Base-by-base conservation (phyloP, 2,113 vertebrate genomes). In the Arizona elegans region DNA sequence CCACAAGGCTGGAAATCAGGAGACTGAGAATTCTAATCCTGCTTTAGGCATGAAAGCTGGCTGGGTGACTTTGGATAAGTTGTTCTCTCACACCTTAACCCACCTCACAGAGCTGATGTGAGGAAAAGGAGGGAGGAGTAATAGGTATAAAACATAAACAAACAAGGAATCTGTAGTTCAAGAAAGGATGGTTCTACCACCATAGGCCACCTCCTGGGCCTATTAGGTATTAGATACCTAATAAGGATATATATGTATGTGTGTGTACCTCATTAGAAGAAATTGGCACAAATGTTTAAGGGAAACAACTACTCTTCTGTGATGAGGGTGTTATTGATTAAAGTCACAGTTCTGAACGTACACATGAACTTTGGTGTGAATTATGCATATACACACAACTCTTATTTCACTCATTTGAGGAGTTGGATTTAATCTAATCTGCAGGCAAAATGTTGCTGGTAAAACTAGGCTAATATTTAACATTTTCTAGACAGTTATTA, bases 391-490 rank as follows among this genome's bases (percentile, higher is more conserved):
- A 5, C 15, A 55, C 7, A 86, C n/a, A 33, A 26, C 15, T 86
- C 58, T 50, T n/a, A 33, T n/a, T n/a, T 52, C 38, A 90, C 43
- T 86, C 54, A 26, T 33, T 33, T 62, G n/a, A 65, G 50, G 21
- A 59, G 29, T 5, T 52, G 21, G 43, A 47, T 47, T 29, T 86
- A 86, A 89, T 90, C 70, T 58, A 58, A 88, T 89, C 54, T 59
- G 55, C 88, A 59, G 90, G 70, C 65, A 89, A 75, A 54, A n/a
- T 8, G 11, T n/a, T 26, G 43, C 65, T 62, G 29, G 54, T 89
- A 85, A 89, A 89, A 86, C 17, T 59, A 91, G 23, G 47, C 91
- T 89, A 89, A 89, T 86, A 62, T 86, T 85, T 91, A 85, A 93
- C 47, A 54, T 91, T 89, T 89, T 55, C n/a, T 91, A 70, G 62